Percentiles rank a stretch among this genome's conserved stretches.
phyloP scores from a whole-genome alignment of 2,113 vertebrate genomes.

The Phasianus colchicus region DNA sequence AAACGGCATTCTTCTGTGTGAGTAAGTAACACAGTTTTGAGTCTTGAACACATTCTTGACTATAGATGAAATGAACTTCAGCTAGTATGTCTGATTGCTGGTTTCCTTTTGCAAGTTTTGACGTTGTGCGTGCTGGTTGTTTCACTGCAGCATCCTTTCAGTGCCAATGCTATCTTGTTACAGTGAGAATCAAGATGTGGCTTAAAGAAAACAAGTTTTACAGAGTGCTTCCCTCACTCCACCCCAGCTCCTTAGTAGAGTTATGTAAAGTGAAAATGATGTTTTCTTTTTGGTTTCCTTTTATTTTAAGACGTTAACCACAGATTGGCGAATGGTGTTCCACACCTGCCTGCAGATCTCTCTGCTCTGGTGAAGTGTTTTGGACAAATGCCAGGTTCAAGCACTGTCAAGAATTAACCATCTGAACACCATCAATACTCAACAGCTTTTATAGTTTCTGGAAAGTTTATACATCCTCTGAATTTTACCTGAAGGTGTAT shows the following conservation, averaged over 20 bases:
- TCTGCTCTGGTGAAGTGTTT: background rate
- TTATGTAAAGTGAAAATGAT: background rate
- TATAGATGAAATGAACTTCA: background rate
- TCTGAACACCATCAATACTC: constrained; percentile 27
- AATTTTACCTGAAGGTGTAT: constrained; percentile 34
- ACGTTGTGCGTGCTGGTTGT: background rate
- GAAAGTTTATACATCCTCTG: constrained; percentile 23
- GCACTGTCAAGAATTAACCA: background rate
- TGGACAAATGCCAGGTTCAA: background rate
- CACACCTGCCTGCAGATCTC: background rate
- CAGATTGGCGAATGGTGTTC: background rate
- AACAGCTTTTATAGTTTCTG: constrained; percentile 45
- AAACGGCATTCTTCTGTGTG: constrained; percentile 95
- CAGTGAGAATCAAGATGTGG: background rate
- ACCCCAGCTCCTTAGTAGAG: background rate
- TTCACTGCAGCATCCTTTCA: background rate
- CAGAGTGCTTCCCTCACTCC: background rate
- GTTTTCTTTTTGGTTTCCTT: constrained; percentile 47
- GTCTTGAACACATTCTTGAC: background rate
- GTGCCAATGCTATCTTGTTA: constrained; percentile 7
- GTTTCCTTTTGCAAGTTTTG: background rate
- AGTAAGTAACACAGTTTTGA: constrained; percentile 85
- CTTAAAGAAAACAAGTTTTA: constrained; percentile 31
- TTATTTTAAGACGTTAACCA: constrained; percentile 35
- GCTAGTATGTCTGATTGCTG: background rate